Evolutionary conservation across 2,797 vertebrate species (phyloP), one percentile per base, ranked within the genome.

Genomic region (Phylloscopus collybita): DNA sequence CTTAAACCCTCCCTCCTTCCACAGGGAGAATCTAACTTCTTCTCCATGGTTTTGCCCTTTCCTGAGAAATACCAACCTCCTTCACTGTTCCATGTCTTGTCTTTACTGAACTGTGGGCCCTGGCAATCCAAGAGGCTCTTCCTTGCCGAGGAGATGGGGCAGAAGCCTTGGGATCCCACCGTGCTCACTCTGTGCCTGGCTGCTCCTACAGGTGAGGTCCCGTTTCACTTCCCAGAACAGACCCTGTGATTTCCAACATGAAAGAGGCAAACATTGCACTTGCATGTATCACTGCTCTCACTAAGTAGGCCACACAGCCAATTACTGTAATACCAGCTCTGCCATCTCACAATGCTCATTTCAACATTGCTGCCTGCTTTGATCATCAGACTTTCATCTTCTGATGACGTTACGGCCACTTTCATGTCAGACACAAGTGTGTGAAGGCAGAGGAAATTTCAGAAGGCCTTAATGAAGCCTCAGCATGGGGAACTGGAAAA

Each of bases 381-480:
- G 96, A 97, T 97, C 96, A 96, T 67, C 93, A 93, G 36, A 66
- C 96, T 97, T 97, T 96, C 95, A 97, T 97, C 96, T 97, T 49
- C 56, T 0, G 1, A 51, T 84, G 92, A 95, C 1, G 88, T 86
- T 95, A 59, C 3, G 40, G 93, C 88, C 93, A 97, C 95, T 96
- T 97, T 97, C 92, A 96, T 95, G 93, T 96, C 90, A 96, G 76
- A 93, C 18, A 81, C 25, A 15, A 90, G 73, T 42, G 75, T 62
- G 49, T 30, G 80, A 95, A 95, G 59, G 90, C 76, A 95, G 62
- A 40, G 75, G 20, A 93, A 71, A 94, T 73, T 93, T 94, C 92
- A 95, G 71, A 73, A 93, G 88, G 90, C 88, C 92, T 76, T 81
- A 64, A 79, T 66, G 88, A 91, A 92, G 70, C 51, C 59, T 92